Percentiles rank a stretch among this genome's conserved stretches.
phyloP scores from a whole-genome alignment of 2,113 vertebrate genomes.

The Pelobates fuscus region DNA sequence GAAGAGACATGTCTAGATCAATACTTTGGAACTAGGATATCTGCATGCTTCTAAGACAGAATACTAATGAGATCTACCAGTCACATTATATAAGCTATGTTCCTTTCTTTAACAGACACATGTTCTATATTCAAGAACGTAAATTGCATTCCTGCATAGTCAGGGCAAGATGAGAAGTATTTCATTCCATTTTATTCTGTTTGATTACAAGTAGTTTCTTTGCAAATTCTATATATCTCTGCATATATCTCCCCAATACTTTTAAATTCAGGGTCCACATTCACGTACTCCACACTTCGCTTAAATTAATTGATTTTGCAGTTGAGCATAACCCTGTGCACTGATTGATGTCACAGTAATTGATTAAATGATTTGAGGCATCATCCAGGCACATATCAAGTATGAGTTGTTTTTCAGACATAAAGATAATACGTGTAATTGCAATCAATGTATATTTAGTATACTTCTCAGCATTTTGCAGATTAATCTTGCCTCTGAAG shows the following conservation, averaged over 20 bases:
- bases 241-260: no score
- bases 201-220: no score
- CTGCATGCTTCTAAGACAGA: no score
- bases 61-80: background rate
- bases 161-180: no score
- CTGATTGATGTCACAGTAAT: background rate
- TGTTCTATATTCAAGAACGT: no score
- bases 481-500: background rate
- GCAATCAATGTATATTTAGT: background rate
- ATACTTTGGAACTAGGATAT: no score
- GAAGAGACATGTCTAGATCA: background rate
- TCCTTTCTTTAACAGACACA: background rate
- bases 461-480: background rate
- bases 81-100: background rate
- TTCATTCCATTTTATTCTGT: no score
- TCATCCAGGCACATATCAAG: background rate
- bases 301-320: constrained; percentile 10
- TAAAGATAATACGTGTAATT: background rate
- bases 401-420: background rate
- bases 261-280: no score
- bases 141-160: no score
- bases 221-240: no score
- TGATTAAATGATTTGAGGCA: constrained; percentile 14
- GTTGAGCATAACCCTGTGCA: background rate
- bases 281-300: no score